These are phyloP conservation scores for Cololabis saira DNA, from an alignment of 2,113 vertebrate genomes.

Conservation along the genomic window DNA sequence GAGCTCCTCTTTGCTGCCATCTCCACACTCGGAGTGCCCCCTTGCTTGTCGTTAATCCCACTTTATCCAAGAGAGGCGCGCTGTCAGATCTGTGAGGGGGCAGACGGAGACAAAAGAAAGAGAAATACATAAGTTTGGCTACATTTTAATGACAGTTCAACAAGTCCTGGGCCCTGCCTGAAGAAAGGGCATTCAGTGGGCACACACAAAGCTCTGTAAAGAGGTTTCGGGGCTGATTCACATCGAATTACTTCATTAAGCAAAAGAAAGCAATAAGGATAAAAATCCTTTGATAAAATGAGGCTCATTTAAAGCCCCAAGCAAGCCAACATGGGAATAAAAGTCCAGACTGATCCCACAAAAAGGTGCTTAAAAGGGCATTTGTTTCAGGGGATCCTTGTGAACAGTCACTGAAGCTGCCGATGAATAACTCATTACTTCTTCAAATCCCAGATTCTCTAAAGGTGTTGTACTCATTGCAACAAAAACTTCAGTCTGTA, in stretches of 20 bases:
- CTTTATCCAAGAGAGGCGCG: constrained; percentile 88
- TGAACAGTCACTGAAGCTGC: not conserved
- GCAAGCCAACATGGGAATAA: constrained; percentile 57
- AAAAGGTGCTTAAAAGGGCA: constrained; percentile 44
- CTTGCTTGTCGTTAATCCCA: constrained; percentile 80
- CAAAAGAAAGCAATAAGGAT: constrained; percentile 32
- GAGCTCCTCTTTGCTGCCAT: not conserved
- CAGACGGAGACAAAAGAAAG: constrained; percentile 60
- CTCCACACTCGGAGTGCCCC: constrained; percentile 29
- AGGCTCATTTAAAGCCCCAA: constrained; percentile 33
- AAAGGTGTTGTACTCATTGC: too few relatives aligned
- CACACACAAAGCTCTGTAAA: constrained; percentile 38
- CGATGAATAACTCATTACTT: too few relatives aligned
- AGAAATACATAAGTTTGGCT: constrained; percentile 69
- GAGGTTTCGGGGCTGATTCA: constrained; percentile 47
- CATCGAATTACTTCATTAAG: constrained; percentile 62
- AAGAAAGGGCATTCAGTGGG: constrained; percentile 23
- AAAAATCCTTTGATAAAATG: constrained; percentile 52
- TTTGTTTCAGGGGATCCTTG: constrained; percentile 32
- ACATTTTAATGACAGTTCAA: constrained; percentile 75
- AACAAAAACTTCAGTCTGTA: too few relatives aligned
- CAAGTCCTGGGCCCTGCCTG: constrained; percentile 51
- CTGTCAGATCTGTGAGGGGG: constrained; percentile 83
- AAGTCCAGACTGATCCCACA: constrained; percentile 48
- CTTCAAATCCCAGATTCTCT: too few relatives aligned